Conservation (phyloP, 2,113 vertebrate genomes). For the Chloropsis hardwickii region DNA sequence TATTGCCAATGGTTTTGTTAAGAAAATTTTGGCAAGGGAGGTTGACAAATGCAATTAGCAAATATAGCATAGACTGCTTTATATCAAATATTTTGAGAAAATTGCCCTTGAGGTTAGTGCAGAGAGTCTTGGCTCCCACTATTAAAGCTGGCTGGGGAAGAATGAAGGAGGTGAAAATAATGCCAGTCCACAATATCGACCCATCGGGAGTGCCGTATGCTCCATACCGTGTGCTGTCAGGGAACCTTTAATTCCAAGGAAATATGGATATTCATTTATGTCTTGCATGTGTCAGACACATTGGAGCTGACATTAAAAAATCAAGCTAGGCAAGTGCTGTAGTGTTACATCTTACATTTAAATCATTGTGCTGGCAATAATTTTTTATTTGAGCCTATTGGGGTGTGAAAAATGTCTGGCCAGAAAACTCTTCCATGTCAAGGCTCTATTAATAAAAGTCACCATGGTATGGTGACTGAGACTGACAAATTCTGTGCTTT, state of each 20-base stretch:
- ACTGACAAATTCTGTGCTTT: neutral
- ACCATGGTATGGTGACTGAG: neutral
- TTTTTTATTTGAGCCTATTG: slow-evolving; percentile 58
- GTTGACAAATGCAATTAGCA: slow-evolving; percentile 37
- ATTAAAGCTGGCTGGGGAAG: neutral
- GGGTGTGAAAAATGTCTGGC: slow-evolving; percentile 64
- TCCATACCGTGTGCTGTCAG: neutral
- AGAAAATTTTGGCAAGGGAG: slow-evolving; percentile 14
- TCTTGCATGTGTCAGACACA: slow-evolving; percentile 45
- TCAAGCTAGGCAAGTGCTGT: slow-evolving; percentile 45
- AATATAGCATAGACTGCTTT: slow-evolving; percentile 30
- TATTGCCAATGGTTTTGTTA: slow-evolving; percentile 4
- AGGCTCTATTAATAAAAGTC: slow-evolving; percentile 39
- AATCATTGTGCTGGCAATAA: slow-evolving; percentile 53
- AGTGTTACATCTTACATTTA: slow-evolving; percentile 59
- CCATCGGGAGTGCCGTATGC: neutral
- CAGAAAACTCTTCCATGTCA: slow-evolving; percentile 36
- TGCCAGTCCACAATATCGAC: neutral
- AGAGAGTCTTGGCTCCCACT: neutral
- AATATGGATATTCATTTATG: slow-evolving; percentile 57
- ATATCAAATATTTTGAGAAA: slow-evolving; percentile 40
- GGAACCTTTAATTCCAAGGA: slow-evolving; percentile 34
- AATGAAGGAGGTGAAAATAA: slow-evolving; percentile 6
- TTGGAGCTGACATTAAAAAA: slow-evolving; percentile 44
- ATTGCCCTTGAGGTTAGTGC: neutral